Evolutionary conservation across 2,113 vertebrate genomes (phyloP), one percentile per base, ranked within the genome.

Genomic region (Benthochromis sp.): DNA sequence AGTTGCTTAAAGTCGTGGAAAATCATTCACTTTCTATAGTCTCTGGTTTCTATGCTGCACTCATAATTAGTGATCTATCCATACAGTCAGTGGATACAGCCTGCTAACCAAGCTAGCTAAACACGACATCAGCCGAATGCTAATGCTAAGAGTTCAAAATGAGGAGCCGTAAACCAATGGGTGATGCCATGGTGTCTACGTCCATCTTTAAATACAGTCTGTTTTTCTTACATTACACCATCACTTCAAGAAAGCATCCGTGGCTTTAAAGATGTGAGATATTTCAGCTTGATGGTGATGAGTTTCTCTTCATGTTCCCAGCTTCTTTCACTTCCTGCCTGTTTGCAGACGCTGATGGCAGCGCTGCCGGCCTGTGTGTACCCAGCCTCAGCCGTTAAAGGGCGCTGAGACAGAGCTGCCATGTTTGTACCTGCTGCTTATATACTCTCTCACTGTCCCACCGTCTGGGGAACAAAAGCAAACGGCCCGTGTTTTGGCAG

Each of bases 1-100:
- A 34, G 57, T 34, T 61, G 29, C 1, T 34, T 19, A 0, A 61
- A 61, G 29, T 34, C 0, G 2, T 61, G 5, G 3, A 0, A 61
- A 34, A 1, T 61, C 57, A 7, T 31, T 61, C 27, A 61, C 57
- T 31, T 31, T 6, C 27, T 31, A 61, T 7, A 61, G 24, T 10
- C 8, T 61, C 2, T 34, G 57, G 29, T 61, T 61, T 61, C 57
- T 61, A 4, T 61, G 8, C 29, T 61, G 9, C 29, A 34, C 59
- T 63, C 5, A 34, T 63, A 4, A 4, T 63, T 34, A 11, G 0
- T 0, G 59, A 7, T 61, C 5, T 61, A 10, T 34, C 2, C 57
- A 59, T 6, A 0, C 14, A 0, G 57, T 61, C 57, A 63, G 16
- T 34, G 16, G 59, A 34, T 63, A 34, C 59, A 63, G 29, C 2